These are phyloP conservation scores for Fopius arisanus DNA, from an alignment of 1,140 invertebrate genomes.

Conservation along the genomic window DNA sequence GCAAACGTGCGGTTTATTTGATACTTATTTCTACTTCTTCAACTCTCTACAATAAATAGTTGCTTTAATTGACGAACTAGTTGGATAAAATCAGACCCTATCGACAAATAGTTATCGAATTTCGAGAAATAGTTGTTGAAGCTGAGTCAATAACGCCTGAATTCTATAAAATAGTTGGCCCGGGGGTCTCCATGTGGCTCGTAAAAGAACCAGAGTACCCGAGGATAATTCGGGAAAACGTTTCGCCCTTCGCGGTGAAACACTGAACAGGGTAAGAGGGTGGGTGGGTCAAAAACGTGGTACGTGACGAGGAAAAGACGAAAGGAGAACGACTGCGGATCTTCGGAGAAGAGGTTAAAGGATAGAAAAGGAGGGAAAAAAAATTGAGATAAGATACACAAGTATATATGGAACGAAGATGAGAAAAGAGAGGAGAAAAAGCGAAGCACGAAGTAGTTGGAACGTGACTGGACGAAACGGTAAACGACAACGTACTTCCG, in stretches of 20 bases:
- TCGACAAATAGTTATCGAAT: no score
- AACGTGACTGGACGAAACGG: conserved; percentile 39
- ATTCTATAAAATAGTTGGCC: neutral
- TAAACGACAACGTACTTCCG: conserved; percentile 40
- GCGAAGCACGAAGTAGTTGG: conserved; percentile 22
- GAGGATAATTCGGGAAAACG: conserved; percentile 19
- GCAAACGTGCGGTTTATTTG: no score
- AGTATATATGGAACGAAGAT: neutral
- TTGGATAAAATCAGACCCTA: no score
- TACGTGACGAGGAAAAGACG: neutral
- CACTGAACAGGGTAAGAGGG: neutral
- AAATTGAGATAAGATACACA: conserved; percentile 16
- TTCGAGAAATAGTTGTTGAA: no score
- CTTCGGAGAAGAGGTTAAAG: neutral
- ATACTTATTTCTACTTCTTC: no score
- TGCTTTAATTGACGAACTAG: no score
- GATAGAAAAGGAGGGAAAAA: neutral
- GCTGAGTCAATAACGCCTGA: neutral
- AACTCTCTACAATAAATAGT: no score
- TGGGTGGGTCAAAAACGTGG: neutral
- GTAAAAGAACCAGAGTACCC: conserved; percentile 10
- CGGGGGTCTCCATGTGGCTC: neutral
- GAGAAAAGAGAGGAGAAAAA: conserved; percentile 18
- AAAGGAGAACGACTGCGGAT: neutral
- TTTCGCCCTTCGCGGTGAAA: conserved; percentile 14